A percentile compares a stretch with the other conserved stretches of the same genome.
phyloP scores from a whole-genome alignment of 2,888 invertebrate species.

The Acrocyrtus sp. region DNA sequence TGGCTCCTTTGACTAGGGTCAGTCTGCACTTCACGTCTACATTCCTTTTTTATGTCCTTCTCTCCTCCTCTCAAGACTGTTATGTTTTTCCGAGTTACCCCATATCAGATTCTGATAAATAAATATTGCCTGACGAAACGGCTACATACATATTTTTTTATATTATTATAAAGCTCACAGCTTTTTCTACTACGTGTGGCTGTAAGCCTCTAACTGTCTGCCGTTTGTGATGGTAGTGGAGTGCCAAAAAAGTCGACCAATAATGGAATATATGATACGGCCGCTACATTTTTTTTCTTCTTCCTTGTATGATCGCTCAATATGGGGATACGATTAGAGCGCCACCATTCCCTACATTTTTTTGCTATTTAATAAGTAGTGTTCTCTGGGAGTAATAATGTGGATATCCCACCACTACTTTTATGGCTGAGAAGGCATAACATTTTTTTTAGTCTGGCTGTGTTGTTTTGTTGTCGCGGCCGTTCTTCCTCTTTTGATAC shows the following conservation, averaged over 20 bases:
- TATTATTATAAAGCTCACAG: too few species aligned
- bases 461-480: constrained; percentile 5
- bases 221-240: background rate
- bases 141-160: too few species aligned
- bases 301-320: background rate
- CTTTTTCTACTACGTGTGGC: too few species aligned
- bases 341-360: background rate
- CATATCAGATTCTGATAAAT: background rate
- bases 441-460: constrained; percentile 12
- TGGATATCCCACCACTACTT: background rate
- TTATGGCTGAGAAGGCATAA: background rate
- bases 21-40: too few species aligned
- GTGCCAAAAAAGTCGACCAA: background rate
- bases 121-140: background rate
- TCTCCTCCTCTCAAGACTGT: background rate
- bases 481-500: constrained; percentile 25
- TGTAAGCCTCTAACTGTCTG: background rate
- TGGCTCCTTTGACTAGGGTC: constrained; percentile 3
- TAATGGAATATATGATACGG: background rate
- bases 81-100: background rate
- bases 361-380: background rate
- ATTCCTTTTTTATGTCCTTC: background rate
- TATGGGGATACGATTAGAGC: background rate
- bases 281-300: background rate
- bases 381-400: background rate